These are phyloP conservation scores for Salvelinus fontinalis DNA, from an alignment of 2,113 vertebrate genomes.

Conservation along the genomic window DNA sequence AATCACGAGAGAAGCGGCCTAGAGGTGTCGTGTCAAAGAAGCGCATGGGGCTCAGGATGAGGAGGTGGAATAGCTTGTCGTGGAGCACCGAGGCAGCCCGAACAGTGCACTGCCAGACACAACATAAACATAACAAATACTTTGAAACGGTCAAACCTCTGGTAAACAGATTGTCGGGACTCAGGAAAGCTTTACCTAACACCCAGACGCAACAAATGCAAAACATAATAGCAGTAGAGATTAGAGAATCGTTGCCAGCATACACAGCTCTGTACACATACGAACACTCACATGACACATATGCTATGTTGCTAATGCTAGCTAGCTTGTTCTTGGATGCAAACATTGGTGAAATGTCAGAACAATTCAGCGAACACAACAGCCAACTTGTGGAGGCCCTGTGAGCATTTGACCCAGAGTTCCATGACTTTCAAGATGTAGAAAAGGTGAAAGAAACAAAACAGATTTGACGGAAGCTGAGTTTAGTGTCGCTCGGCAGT, in stretches of 20 bases:
- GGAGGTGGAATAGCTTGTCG: slow-evolving; percentile 73
- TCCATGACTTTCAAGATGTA: too few relatives aligned
- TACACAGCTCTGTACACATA: slow-evolving; percentile 22
- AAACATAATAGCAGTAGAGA: neutral
- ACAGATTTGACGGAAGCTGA: too few relatives aligned
- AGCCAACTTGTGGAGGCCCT: too few relatives aligned
- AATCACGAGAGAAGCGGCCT: slow-evolving; percentile 82
- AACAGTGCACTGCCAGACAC: slow-evolving; percentile 71
- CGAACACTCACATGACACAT: slow-evolving; percentile 14
- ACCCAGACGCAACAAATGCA: slow-evolving; percentile 28
- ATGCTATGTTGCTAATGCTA: slow-evolving; percentile 19
- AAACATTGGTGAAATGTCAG: slow-evolving; percentile 14
- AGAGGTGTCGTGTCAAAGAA: slow-evolving; percentile 83
- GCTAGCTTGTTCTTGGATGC: neutral
- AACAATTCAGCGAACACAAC: too few relatives aligned
- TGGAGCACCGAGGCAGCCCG: slow-evolving; percentile 78
- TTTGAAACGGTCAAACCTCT: slow-evolving; percentile 27
- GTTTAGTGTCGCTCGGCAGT: too few relatives aligned
- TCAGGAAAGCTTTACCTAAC: neutral
- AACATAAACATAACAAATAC: slow-evolving; percentile 49
- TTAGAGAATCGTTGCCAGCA: neutral
- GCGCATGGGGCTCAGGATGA: slow-evolving; percentile 77
- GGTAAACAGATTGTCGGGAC: slow-evolving; percentile 29
- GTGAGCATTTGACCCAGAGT: too few relatives aligned
- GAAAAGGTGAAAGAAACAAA: neutral